A percentile compares a stretch with the other conserved stretches of the same genome.
These are phyloP conservation scores for Ectemnius continuus DNA, from an alignment of 2,888 invertebrate species.

Conservation along the genomic window DNA sequence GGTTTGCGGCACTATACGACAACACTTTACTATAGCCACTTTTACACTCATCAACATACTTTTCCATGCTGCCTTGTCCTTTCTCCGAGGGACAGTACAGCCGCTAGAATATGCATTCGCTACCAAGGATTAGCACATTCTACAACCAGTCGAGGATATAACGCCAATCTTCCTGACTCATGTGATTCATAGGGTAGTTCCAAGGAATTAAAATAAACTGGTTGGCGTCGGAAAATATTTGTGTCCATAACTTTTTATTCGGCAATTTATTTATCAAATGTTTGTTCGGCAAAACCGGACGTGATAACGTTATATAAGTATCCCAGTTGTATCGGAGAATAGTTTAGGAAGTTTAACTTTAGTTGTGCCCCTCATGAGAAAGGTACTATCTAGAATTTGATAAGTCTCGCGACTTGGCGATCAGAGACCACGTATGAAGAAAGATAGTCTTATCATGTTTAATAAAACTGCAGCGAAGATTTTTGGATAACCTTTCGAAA, in stretches of 20 bases:
- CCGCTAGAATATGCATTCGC: too few species aligned
- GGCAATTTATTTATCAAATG: too few species aligned
- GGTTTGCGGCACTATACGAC: not conserved
- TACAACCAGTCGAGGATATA: too few species aligned
- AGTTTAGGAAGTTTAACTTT: not conserved
- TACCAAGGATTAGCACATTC: too few species aligned
- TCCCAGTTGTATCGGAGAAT: not conserved
- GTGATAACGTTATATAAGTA: not conserved
- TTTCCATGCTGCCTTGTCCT: not conserved
- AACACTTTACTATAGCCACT: not conserved
- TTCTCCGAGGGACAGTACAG: not conserved
- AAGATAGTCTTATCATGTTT: not conserved
- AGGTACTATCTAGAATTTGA: not conserved
- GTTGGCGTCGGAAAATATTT: too few species aligned
- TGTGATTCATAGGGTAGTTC: too few species aligned
- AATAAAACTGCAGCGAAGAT: conserved; percentile 1
- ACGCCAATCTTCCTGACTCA: too few species aligned
- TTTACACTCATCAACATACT: not conserved
- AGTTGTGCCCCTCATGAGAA: not conserved
- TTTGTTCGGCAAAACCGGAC: too few species aligned
- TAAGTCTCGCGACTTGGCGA: not conserved
- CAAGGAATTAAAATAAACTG: too few species aligned
- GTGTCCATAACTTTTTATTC: too few species aligned
- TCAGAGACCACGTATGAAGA: not conserved
- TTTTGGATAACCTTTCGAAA: conserved; percentile 1